Evolutionary conservation across 2,888 invertebrate genomes (phyloP).

Genomic region (Colletes collaris): DNA sequence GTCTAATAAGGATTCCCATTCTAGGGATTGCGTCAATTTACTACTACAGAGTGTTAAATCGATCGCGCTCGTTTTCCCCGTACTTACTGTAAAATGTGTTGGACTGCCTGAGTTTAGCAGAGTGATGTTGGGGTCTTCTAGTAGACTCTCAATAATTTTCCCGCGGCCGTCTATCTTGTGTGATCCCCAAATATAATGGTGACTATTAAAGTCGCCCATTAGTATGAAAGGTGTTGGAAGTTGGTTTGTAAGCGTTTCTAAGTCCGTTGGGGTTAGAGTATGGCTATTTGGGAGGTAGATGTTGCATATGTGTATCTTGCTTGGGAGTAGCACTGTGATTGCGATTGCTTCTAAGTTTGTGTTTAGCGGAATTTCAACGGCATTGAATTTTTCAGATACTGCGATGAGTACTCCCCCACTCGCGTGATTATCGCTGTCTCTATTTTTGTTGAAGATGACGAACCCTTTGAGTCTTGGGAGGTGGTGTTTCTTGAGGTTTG

Average conservation of each 20-base stretch:
- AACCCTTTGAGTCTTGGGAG: neutral
- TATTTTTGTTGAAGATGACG: neutral
- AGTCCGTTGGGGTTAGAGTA: neutral
- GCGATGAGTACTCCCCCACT: conserved; percentile 7
- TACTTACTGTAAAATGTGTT: neutral
- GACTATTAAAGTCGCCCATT: neutral
- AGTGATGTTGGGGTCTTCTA: neutral
- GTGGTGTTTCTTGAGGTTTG: conserved; percentile 4
- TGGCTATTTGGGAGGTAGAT: neutral
- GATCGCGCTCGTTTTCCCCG: neutral
- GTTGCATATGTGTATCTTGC: neutral
- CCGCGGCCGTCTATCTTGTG: neutral
- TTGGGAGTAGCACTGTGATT: neutral
- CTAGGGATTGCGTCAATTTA: neutral
- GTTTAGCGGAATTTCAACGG: neutral
- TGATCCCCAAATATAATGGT: neutral
- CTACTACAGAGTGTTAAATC: neutral
- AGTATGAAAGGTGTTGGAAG: neutral
- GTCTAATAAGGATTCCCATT: neutral
- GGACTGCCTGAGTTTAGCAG: neutral
- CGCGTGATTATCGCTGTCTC: neutral
- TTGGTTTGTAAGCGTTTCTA: neutral
- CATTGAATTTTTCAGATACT: neutral
- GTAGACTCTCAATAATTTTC: neutral
- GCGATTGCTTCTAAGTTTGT: conserved; percentile 8